phyloP scores from a whole-genome alignment of 64 coral and sea anemone genomes.

The Pocillopora damicornis region DNA sequence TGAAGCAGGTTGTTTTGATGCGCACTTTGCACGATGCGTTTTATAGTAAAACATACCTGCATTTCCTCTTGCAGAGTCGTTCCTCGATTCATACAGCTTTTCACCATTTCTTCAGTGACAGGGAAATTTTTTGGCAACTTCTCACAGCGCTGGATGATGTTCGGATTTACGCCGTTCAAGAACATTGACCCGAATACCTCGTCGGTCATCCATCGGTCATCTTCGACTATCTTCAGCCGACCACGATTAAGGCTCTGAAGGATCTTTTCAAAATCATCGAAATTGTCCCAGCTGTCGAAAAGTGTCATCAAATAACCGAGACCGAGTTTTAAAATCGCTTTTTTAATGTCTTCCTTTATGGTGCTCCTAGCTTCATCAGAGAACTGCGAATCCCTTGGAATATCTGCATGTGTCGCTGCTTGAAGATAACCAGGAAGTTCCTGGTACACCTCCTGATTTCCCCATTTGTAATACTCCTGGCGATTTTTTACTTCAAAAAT shows the following conservation, averaged over 20 bases:
- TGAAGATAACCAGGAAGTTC: constrained; percentile 64
- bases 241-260: constrained; percentile 25
- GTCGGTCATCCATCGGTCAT: constrained; percentile 78
- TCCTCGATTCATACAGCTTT: constrained; percentile 70
- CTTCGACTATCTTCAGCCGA: constrained; percentile 49
- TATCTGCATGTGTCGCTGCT: constrained; percentile 55
- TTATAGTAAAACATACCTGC: not conserved
- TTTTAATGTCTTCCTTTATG: constrained; percentile 36
- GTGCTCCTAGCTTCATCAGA: constrained; percentile 54
- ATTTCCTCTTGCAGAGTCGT: constrained; percentile 67
- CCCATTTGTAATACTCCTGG: constrained; percentile 66
- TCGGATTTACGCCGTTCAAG: constrained; percentile 85
- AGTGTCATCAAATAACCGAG: constrained; percentile 55
- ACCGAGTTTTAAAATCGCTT: constrained; percentile 48
- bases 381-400: constrained; percentile 75
- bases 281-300: constrained; percentile 49
- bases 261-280: constrained; percentile 75
- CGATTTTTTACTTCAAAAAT: constrained; percentile 55
- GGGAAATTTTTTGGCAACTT: constrained; percentile 68
- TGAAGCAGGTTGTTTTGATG: too few relatives aligned
- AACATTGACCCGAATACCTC: constrained; percentile 73
- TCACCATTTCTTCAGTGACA: constrained; percentile 58
- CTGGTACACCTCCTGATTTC: constrained; percentile 7
- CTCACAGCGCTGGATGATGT: constrained; percentile 66
- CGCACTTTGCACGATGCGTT: too few relatives aligned